These are phyloP conservation scores for Propsilocerus akamusi DNA, from an alignment of 1,140 invertebrate genomes.

Conservation along the genomic window DNA sequence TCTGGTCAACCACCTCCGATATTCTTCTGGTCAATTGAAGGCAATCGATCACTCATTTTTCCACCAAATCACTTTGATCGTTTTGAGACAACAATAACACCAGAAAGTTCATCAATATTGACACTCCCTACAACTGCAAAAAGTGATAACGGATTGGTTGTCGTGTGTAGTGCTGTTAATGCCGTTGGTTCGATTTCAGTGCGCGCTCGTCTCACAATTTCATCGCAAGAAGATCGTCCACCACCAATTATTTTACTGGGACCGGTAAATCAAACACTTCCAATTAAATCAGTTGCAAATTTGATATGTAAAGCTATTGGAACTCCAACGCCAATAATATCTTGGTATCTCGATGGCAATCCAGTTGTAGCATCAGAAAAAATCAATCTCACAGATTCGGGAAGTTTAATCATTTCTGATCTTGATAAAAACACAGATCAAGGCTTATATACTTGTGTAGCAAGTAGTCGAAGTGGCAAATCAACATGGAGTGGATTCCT, in stretches of 20 bases:
- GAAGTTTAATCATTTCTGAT: conserved; percentile 55
- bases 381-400: conserved; percentile 46
- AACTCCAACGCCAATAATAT: conserved; percentile 51
- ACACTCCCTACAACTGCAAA: conserved; percentile 37
- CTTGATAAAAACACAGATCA: conserved; percentile 47
- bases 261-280: conserved; percentile 78
- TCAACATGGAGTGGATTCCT: conserved; percentile 70
- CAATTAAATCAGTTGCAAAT: conserved; percentile 51
- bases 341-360: conserved; percentile 67
- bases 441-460: conserved; percentile 66
- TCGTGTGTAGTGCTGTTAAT: conserved; percentile 67
- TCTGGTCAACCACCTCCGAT: conserved; percentile 47
- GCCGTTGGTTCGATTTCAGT: conserved; percentile 57
- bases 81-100: conserved; percentile 35
- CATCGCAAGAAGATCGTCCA: conserved; percentile 54
- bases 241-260: conserved; percentile 77
- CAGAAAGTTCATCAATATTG: conserved; percentile 38
- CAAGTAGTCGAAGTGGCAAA: conserved; percentile 62
- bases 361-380: conserved; percentile 40
- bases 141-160: conserved; percentile 42
- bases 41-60: conserved; percentile 47
- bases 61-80: conserved; percentile 39
- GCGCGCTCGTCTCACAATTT: conserved; percentile 54
- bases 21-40: conserved; percentile 60
- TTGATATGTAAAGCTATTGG: conserved; percentile 60